Base-by-base conservation (phyloP, 2,888 invertebrate genomes). In the Tetragonula carbonaria region DNA sequence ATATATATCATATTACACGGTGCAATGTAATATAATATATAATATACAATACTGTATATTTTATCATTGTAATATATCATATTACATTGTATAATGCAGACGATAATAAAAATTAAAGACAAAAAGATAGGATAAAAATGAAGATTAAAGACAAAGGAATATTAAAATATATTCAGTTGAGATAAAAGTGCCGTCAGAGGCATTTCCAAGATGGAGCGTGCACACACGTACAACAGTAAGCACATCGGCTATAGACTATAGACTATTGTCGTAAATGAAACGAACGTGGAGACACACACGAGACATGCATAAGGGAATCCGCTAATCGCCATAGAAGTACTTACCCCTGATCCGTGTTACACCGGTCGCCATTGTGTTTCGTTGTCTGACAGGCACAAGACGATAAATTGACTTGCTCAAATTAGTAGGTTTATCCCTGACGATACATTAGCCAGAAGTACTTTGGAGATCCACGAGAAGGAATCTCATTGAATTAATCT, bases 371-470 rank as follows among this genome's bases (percentile, higher is more conserved):
- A 75, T 81, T 86, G 68, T 79, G 66, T 77, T 59, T 66, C 62
- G 51, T 38, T n/a, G 72, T 21, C 70, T 72, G 82, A 82, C 74
- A 80, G 74, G 57, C 78, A 74, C 2, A 33, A n/a, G 80, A 84
- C 86, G 80, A 88, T 88, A 86, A 86, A 88, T 88, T 67, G 82
- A 88, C 80, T 84, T 78, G 82, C 80, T 86, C 82, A 78, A 88
- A 88, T 75, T 76, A 78, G 84, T 71, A 71, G 80, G 77, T 88
- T 88, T 86, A 88, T 88, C 84, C 88, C n/a, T 66, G 67, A 72
- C 84, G 78, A 86, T 88, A 79, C 88, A 81, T 88, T 88, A 84
- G 53, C 80, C 68, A 59, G 51, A 66, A 70, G 57, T 84, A 73
- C 65, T 72, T 78, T 70, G 28, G 63, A 80, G 78, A 84, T 84